These are phyloP conservation scores for mouse (Mus musculus) DNA, from an alignment of 2,113 vertebrate genomes.

Conservation along the genomic window DNA sequence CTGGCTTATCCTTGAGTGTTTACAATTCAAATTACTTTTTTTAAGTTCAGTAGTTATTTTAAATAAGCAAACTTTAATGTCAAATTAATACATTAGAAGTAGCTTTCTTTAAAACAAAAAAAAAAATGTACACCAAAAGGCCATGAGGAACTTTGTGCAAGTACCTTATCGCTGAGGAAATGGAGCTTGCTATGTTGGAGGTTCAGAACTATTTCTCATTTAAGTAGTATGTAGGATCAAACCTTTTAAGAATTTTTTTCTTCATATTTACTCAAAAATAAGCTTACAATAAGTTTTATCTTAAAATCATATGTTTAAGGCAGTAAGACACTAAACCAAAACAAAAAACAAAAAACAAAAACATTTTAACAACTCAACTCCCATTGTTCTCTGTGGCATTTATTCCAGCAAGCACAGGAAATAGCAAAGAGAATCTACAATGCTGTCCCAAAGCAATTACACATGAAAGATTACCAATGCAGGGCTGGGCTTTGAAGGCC, in stretches of 20 bases:
- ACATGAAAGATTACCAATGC: slow-evolving; percentile 1
- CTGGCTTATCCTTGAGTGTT: slow-evolving; percentile 74
- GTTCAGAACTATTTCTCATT: slow-evolving; percentile 73
- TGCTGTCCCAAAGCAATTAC: slow-evolving; percentile 22
- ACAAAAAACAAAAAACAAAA: not conserved
- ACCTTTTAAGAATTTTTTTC: slow-evolving; percentile 70
- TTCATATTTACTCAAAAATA: slow-evolving; percentile 78
- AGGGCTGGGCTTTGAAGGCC: slow-evolving; percentile 11
- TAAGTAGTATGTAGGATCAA: slow-evolving; percentile 71
- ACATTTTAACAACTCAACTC: slow-evolving; percentile 60
- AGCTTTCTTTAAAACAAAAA: slow-evolving; percentile 58
- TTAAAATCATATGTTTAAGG: slow-evolving; percentile 69
- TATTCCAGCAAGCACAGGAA: slow-evolving; percentile 51
- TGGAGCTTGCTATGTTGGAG: slow-evolving; percentile 79
- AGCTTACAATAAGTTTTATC: slow-evolving; percentile 68
- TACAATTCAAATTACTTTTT: slow-evolving; percentile 74
- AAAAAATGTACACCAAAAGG: slow-evolving; percentile 69
- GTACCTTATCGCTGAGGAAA: slow-evolving; percentile 71
- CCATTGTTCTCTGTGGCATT: slow-evolving; percentile 57
- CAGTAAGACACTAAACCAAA: slow-evolving; percentile 25
- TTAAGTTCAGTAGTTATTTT: slow-evolving; percentile 55
- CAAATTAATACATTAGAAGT: slow-evolving; percentile 67
- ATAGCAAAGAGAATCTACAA: slow-evolving; percentile 32
- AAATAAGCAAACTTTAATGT: slow-evolving; percentile 34
- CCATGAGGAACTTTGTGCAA: slow-evolving; percentile 68